Evolutionary conservation across 2,888 invertebrate genomes (phyloP).

Genomic region (Amphimallon solstitiale): DNA sequence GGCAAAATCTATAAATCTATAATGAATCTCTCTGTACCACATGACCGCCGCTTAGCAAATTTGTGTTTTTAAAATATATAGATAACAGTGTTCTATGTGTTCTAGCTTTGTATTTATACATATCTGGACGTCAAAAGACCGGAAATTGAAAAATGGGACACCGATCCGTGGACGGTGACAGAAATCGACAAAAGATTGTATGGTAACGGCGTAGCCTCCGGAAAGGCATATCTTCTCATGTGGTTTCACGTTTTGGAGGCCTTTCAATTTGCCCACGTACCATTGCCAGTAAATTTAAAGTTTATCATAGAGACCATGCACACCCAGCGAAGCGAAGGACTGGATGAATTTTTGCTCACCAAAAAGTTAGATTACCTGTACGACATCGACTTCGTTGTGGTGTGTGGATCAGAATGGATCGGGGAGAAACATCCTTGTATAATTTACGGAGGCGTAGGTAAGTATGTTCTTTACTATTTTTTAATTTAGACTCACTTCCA

Average conservation of each 20-base stretch:
- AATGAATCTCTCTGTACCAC: too few species aligned
- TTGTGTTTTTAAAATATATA: too few species aligned
- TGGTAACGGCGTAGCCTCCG: slow-evolving; percentile 61
- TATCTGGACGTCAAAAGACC: slow-evolving; percentile 62
- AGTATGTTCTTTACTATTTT: too few species aligned
- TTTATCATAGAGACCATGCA: slow-evolving; percentile 63
- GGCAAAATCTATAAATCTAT: too few species aligned
- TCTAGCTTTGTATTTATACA: slow-evolving; percentile 59
- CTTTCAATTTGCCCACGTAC: slow-evolving; percentile 55
- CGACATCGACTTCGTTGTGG: slow-evolving; percentile 59
- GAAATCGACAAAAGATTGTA: slow-evolving; percentile 56
- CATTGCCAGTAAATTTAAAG: slow-evolving; percentile 63
- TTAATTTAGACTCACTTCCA: too few species aligned
- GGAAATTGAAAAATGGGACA: slow-evolving; percentile 55
- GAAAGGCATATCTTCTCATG: slow-evolving; percentile 62
- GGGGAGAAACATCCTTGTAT: slow-evolving; percentile 63
- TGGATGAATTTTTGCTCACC: slow-evolving; percentile 58
- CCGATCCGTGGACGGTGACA: slow-evolving; percentile 61
- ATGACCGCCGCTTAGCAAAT: too few species aligned
- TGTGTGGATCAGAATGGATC: slow-evolving; percentile 63
- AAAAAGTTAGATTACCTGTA: slow-evolving; percentile 58
- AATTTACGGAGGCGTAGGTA: slow-evolving; percentile 62
- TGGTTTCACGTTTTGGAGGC: slow-evolving; percentile 62
- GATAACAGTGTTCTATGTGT: slow-evolving; percentile 7
- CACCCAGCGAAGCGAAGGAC: slow-evolving; percentile 58